These are phyloP conservation scores for Octomys mimax DNA, from an alignment of 2,797 vertebrate genomes.

Conservation along the genomic window DNA sequence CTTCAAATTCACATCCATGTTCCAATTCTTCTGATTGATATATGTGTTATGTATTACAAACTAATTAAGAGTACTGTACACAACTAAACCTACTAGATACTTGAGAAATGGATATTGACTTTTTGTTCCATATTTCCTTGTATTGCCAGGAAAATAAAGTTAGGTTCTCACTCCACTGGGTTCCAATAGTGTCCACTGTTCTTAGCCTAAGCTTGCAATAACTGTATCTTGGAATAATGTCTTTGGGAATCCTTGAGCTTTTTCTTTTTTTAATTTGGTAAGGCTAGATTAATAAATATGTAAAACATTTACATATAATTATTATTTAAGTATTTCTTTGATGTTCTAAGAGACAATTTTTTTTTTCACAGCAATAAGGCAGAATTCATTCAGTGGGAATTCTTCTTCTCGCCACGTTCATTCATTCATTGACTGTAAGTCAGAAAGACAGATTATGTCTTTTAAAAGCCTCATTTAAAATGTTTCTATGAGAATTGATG, in stretches of 20 bases:
- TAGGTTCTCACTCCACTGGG: background rate
- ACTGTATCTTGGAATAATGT: background rate
- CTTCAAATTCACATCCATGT: background rate
- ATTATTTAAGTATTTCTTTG: background rate
- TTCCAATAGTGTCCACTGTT: background rate
- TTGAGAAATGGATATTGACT: background rate
- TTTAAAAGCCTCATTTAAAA: conserved; percentile 57
- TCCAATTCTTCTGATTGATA: background rate
- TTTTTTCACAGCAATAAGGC: background rate
- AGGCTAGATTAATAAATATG: background rate
- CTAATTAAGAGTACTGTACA: background rate
- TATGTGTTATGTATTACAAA: background rate
- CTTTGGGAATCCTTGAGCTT: background rate
- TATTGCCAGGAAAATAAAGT: background rate
- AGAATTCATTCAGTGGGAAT: background rate
- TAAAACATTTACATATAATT: background rate
- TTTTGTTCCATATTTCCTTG: background rate
- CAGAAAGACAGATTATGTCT: background rate
- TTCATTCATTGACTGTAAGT: conserved; percentile 33
- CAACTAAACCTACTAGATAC: background rate
- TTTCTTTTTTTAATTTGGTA: background rate
- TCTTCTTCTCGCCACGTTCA: conserved; percentile 3
- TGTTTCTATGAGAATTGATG: conserved; percentile 40
- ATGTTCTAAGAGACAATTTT: background rate
- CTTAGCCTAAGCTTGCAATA: background rate